Evolutionary conservation across 2,888 invertebrate genomes (phyloP), one percentile per base, ranked within the genome.

Genomic region (Tetranychus truncatus): DNA sequence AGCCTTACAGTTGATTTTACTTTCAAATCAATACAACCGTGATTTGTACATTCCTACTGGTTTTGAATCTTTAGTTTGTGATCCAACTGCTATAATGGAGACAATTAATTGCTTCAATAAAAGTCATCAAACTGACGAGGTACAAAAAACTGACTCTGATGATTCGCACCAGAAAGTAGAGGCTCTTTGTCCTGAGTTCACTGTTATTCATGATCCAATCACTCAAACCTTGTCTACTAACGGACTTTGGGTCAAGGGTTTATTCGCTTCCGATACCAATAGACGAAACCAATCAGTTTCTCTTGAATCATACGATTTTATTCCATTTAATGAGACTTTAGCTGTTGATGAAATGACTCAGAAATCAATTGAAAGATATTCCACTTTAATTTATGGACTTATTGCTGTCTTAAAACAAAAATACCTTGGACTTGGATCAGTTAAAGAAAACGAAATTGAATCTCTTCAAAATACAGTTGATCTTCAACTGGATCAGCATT

Each of bases 161-260:
- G 34, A 69, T 20, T 7, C 9, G 34, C 1, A n/a, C 11, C 8
- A 69, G 34, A 8, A 69, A 21, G 15, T 5, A 6, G 6, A 5
- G 11, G 8, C 9, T 6, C 6, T 6, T 20, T 11, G n/a, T 69
- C 55, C 55, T 15, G 55, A 55, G 2, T 69, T 69, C 21, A 21
- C 18, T 69, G 21, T 69, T 1, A 11, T 6, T 69, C 69, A 69
- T 69, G 69, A 69, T 69, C 34, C 34, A 20, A 69, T 69, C 11
- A 69, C 69, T 11, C 20, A 24, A 69, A 20, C 69, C 5, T 18
- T 69, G n/a, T 24, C 34, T 0, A 72, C 44, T 20, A 44, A 72
- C 5, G 72, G 72, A 24, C 44, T 72, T n/a, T 72, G 45, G 72
- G 72, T 72, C 34, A 34, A 20, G n/a, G 72, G 72, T 72, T 20